These are phyloP conservation scores for Martes martes DNA, from an alignment of 2,113 vertebrate species.

Conservation along the genomic window DNA sequence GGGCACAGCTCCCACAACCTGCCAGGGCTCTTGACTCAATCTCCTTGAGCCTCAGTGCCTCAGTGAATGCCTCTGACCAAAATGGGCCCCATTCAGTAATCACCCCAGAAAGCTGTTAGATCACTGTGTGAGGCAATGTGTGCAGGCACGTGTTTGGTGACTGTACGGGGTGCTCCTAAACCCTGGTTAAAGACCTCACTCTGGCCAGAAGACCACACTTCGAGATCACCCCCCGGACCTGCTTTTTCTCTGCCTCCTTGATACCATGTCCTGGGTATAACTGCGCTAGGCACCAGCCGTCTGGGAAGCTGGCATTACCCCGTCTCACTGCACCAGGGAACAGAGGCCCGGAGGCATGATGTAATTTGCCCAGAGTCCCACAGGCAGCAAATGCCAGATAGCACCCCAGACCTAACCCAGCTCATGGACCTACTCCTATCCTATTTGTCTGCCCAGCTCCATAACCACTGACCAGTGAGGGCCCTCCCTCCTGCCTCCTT, in stretches of 20 bases:
- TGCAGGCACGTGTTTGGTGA: not conserved
- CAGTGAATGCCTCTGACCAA: not conserved
- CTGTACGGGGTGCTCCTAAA: not conserved
- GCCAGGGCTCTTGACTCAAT: not conserved
- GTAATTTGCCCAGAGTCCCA: constrained; percentile 29
- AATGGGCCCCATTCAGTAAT: not conserved
- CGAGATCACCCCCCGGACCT: not conserved
- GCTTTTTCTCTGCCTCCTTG: not conserved
- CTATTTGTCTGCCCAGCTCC: not conserved
- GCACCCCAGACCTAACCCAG: not conserved
- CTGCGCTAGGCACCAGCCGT: not conserved
- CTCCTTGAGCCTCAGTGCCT: not conserved
- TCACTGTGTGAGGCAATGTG: not conserved
- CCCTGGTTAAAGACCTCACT: not conserved
- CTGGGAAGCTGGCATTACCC: not conserved
- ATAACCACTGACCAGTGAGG: not conserved
- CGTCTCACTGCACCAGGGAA: not conserved
- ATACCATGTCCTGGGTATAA: not conserved
- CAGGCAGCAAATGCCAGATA: not conserved
- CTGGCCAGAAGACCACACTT: not conserved
- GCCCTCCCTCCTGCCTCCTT: not conserved
- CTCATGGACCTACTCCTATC: not conserved
- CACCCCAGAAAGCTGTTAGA: not conserved
- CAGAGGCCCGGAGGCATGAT: constrained; percentile 40
- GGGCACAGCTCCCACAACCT: not conserved